These are phyloP conservation scores for Phylloscopus collybita DNA, from an alignment of 2,797 vertebrate species.

Conservation along the genomic window DNA sequence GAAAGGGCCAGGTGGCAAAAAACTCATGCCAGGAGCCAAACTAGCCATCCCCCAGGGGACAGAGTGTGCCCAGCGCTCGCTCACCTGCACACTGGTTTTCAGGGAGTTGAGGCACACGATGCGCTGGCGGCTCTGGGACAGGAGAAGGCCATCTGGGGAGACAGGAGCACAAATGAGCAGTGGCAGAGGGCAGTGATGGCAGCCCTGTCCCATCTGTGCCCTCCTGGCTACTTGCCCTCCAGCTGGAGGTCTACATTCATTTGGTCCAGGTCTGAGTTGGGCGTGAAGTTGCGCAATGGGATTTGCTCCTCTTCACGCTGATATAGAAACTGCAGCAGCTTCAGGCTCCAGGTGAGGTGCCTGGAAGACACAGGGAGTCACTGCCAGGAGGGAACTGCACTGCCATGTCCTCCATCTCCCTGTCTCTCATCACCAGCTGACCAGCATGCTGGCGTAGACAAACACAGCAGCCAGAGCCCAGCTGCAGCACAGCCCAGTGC, in stretches of 20 bases:
- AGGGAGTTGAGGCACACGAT: slow-evolving; percentile 93
- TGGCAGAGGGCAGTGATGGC: neutral
- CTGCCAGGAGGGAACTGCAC: neutral
- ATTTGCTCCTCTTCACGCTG: slow-evolving; percentile 86
- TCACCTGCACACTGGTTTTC: slow-evolving; percentile 88
- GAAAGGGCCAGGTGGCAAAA: neutral
- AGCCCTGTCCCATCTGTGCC: rapidly evolving
- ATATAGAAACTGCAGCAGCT: slow-evolving; percentile 87
- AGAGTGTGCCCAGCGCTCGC: neutral
- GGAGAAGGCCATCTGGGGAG: slow-evolving; percentile 89
- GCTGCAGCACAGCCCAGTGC: neutral
- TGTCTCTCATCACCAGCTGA: neutral
- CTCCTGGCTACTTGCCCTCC: slow-evolving; percentile 81
- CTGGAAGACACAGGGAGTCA: slow-evolving; percentile 70
- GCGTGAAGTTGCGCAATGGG: slow-evolving; percentile 87
- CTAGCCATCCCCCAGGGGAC: neutral
- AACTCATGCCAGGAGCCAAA: neutral
- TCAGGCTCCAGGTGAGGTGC: slow-evolving; percentile 95
- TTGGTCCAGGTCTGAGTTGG: slow-evolving; percentile 89
- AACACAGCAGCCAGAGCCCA: neutral
- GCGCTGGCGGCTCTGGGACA: slow-evolving; percentile 96
- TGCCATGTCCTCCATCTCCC: neutral
- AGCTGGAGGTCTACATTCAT: slow-evolving; percentile 89
- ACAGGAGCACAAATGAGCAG: neutral
- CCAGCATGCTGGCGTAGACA: neutral